Conservation (phyloP, 30 jellyfish, hydroid and myxozoan genomes). For the Hydra vulgaris region DNA sequence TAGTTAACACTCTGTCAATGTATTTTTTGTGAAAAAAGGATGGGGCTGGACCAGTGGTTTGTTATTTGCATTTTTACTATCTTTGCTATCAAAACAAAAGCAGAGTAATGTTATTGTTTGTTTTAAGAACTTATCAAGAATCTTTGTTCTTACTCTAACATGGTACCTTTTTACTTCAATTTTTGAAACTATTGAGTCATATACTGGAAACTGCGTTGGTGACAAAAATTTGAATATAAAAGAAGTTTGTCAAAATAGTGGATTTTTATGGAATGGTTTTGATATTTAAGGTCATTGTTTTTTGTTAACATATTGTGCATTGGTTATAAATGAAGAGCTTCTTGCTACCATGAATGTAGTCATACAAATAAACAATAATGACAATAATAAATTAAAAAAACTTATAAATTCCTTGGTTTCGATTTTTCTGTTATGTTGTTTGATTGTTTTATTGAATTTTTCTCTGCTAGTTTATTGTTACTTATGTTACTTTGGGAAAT, state of each 20-base stretch:
- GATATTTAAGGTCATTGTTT: constrained; percentile 84
- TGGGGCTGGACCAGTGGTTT: constrained; percentile 85
- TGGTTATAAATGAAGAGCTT: constrained; percentile 60
- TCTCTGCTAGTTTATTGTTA: constrained; percentile 22
- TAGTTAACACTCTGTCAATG: constrained; percentile 57
- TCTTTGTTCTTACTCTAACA: constrained; percentile 18
- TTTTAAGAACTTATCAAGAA: constrained; percentile 18
- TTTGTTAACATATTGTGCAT: constrained; percentile 54
- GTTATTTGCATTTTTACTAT: constrained; percentile 7
- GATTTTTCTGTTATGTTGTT: not conserved
- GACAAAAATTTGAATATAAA: constrained; percentile 9
- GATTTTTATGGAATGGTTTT: constrained; percentile 56
- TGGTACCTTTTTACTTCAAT: constrained; percentile 47
- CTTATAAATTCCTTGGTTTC: not conserved
- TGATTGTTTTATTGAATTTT: not conserved
- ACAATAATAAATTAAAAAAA: not conserved
- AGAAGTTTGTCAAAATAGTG: constrained; percentile 21
- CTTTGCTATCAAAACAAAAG: constrained; percentile 1
- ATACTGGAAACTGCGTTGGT: constrained; percentile 78
- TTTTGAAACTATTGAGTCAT: constrained; percentile 42
- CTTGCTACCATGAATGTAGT: not conserved
- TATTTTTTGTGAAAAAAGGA: constrained; percentile 63
- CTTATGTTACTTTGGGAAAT: constrained; percentile 69
- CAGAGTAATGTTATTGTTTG: not conserved
- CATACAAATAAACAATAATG: not conserved